phyloP scores from a whole-genome alignment of 2,888 invertebrate genomes.

The Orthosia gracilis region DNA sequence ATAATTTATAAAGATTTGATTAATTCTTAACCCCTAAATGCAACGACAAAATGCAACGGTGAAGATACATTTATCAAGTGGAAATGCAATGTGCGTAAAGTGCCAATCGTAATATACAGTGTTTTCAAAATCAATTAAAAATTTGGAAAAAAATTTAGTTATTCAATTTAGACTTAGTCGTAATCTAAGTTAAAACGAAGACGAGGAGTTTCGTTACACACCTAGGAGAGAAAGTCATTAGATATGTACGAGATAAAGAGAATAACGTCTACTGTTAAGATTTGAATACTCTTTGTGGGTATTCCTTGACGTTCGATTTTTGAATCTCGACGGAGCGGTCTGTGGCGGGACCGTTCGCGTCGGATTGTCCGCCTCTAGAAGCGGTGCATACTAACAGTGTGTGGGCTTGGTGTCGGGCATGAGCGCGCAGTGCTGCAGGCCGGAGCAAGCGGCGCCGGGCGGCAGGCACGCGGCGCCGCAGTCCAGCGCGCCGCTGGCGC shows the following conservation, averaged over 20 bases:
- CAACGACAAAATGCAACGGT: slow-evolving; percentile 86
- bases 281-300: slow-evolving; percentile 27
- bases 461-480: slow-evolving; percentile 85
- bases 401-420: slow-evolving; percentile 91
- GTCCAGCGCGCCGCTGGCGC: slow-evolving; percentile 69
- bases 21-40: slow-evolving; percentile 76
- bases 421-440: slow-evolving; percentile 94
- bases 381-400: slow-evolving; percentile 93
- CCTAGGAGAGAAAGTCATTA: slow-evolving; percentile 62
- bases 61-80: slow-evolving; percentile 84
- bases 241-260: slow-evolving; percentile 66
- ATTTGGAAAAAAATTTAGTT: slow-evolving; percentile 74
- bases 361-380: slow-evolving; percentile 35
- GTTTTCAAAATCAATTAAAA: slow-evolving; percentile 72
- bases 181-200: slow-evolving; percentile 59
- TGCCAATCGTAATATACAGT: slow-evolving; percentile 84
- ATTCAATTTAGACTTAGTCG: slow-evolving; percentile 61
- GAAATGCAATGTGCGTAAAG: slow-evolving; percentile 84
- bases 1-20: slow-evolving; percentile 72
- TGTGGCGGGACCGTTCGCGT: slow-evolving; percentile 1
- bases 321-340: slow-evolving; percentile 11
- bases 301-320: slow-evolving; percentile 36
- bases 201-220: slow-evolving; percentile 48
- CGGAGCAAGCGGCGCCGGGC: slow-evolving; percentile 84
- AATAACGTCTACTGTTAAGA: slow-evolving; percentile 50